Evolutionary conservation across 2,797 vertebrate species (phyloP).

Genomic region (Poecilia wingei): DNA sequence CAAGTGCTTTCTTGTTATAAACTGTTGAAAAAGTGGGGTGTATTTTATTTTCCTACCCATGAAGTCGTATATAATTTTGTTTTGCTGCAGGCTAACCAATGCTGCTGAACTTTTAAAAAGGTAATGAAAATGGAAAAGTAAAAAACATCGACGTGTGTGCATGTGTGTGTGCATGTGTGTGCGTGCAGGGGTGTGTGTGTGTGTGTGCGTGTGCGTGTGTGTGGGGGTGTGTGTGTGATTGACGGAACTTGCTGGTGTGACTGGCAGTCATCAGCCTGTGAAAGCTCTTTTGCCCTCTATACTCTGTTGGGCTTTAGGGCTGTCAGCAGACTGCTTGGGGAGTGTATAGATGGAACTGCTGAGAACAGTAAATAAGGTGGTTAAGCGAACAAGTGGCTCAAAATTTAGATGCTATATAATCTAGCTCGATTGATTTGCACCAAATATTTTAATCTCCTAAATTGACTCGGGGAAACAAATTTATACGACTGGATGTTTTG

Average conservation of each 20-base stretch:
- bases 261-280: conserved; percentile 62
- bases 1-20: not conserved
- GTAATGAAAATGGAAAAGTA: conserved; percentile 8
- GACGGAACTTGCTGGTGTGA: conserved; percentile 46
- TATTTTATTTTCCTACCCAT: not conserved
- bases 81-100: not conserved
- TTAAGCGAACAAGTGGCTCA: conserved; percentile 10
- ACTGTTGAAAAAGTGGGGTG: not conserved
- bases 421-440: conserved; percentile 23
- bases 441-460: conserved; percentile 19
- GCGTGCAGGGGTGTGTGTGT: not conserved
- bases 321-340: conserved; percentile 64
- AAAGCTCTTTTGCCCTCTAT: conserved; percentile 64
- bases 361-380: conserved; percentile 54
- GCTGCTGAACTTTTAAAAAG: conserved; percentile 4
- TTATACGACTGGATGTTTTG: not conserved
- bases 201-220: not conserved
- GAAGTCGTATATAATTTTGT: not conserved
- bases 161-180: too few species aligned
- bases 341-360: conserved; percentile 59
- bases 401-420: conserved; percentile 24
- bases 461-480: not conserved
- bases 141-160: conserved; percentile 23
- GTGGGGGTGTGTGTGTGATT: conserved; percentile 23
- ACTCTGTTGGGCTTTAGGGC: conserved; percentile 63